Percentiles rank a stretch among this genome's conserved stretches.
These are phyloP conservation scores for Leptinotarsa undecemlineata DNA, from an alignment of 1,140 invertebrate species.

Conservation along the genomic window DNA sequence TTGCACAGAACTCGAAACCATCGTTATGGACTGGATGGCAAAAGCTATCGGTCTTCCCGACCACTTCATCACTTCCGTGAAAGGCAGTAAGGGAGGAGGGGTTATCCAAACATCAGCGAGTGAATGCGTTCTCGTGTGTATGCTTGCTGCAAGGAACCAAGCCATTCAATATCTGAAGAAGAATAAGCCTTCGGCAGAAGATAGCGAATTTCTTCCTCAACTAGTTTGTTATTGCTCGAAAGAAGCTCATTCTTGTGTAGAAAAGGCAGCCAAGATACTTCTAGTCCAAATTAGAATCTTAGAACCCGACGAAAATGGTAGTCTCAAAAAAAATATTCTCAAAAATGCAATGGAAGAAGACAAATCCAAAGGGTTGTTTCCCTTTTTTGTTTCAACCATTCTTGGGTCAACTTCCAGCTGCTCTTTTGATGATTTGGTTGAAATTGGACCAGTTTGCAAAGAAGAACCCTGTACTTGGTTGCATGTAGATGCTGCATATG, in stretches of 20 bases:
- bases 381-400: slow-evolving; percentile 83
- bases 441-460: slow-evolving; percentile 80
- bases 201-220: slow-evolving; percentile 83
- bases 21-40: slow-evolving; percentile 97
- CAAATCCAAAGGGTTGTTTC: slow-evolving; percentile 75
- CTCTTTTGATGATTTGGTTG: slow-evolving; percentile 79
- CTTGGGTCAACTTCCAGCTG: slow-evolving; percentile 83
- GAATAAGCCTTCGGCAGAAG: slow-evolving; percentile 72
- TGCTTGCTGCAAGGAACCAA: slow-evolving; percentile 88
- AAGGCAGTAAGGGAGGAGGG: slow-evolving; percentile 80
- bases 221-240: slow-evolving; percentile 96
- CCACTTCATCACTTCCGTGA: slow-evolving; percentile 78
- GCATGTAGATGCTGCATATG: slow-evolving; percentile 82
- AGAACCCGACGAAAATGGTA: slow-evolving; percentile 82
- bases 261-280: slow-evolving; percentile 93
- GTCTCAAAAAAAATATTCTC: slow-evolving; percentile 75
- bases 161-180: slow-evolving; percentile 77
- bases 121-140: slow-evolving; percentile 87
- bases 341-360: slow-evolving; percentile 75
- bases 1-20: slow-evolving; percentile 95
- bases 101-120: slow-evolving; percentile 95
- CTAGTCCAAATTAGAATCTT: slow-evolving; percentile 86
- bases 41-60: slow-evolving; percentile 90
- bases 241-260: slow-evolving; percentile 94
- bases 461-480: slow-evolving; percentile 68